These are phyloP conservation scores for Lampris incognitus DNA, from an alignment of 2,113 vertebrate species.

Conservation along the genomic window DNA sequence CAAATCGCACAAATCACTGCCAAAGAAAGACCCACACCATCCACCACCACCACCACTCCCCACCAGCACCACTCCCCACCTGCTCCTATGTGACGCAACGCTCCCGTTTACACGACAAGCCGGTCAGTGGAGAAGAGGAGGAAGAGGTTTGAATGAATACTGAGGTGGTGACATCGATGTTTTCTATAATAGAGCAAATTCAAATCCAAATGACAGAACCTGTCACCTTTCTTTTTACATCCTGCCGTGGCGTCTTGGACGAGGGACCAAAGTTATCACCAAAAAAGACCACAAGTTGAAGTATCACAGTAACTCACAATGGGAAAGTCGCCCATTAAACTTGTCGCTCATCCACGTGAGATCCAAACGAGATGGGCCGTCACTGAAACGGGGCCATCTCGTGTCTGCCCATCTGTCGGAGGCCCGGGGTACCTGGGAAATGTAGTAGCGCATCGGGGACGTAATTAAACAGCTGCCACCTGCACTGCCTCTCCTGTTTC, in stretches of 20 bases:
- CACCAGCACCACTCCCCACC: conserved; percentile 33
- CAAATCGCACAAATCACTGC: conserved; percentile 67
- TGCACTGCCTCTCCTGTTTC: conserved; percentile 58
- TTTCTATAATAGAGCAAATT: too few species aligned
- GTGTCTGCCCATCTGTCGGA: conserved; percentile 58
- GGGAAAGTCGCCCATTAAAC: conserved; percentile 52
- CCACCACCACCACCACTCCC: not conserved
- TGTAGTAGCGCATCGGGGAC: conserved; percentile 77
- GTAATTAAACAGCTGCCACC: conserved; percentile 76
- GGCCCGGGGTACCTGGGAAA: conserved; percentile 73
- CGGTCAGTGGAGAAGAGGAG: too few species aligned
- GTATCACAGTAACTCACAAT: conserved; percentile 19
- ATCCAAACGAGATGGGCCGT: too few species aligned
- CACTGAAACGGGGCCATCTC: conserved; percentile 7
- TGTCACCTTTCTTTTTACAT: too few species aligned
- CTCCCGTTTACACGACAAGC: too few species aligned
- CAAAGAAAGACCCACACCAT: conserved; percentile 35
- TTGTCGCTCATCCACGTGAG: conserved; percentile 53
- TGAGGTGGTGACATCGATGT: too few species aligned
- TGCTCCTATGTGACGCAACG: conserved; percentile 21
- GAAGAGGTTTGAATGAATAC: too few species aligned
- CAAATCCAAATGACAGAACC: too few species aligned
- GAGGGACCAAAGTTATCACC: conserved; percentile 9
- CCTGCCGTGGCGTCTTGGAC: not conserved
- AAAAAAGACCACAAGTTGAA: conserved; percentile 7